These are phyloP conservation scores for Saxicola maurus DNA, from an alignment of 2,797 vertebrate species.

Conservation along the genomic window DNA sequence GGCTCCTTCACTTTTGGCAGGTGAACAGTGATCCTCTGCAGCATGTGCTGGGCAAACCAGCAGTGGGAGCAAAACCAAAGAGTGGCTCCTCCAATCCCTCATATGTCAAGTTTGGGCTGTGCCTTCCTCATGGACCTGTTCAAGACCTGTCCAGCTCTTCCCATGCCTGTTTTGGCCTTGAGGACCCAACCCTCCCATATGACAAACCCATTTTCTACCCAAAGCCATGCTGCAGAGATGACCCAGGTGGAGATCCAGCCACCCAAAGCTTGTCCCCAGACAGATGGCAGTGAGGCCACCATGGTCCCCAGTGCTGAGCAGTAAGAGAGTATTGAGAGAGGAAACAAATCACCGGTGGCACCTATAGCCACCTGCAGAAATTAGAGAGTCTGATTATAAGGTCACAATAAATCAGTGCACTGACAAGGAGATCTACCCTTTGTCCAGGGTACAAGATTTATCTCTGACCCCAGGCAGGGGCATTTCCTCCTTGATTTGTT, in stretches of 20 bases:
- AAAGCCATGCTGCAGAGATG: background rate
- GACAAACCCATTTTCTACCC: background rate
- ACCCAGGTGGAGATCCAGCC: background rate
- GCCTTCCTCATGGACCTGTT: background rate
- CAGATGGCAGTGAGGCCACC: background rate
- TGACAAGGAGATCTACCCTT: slow-evolving; percentile 63
- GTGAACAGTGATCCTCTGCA: background rate
- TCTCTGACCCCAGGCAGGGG: slow-evolving; percentile 50
- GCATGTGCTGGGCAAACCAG: background rate
- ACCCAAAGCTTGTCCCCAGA: background rate
- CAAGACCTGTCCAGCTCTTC: background rate
- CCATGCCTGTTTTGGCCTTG: background rate
- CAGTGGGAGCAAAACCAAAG: background rate
- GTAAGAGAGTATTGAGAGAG: background rate
- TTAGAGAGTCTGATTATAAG: slow-evolving; percentile 62
- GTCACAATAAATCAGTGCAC: slow-evolving; percentile 60
- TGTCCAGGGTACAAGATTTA: slow-evolving; percentile 63
- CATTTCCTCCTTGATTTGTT: slow-evolving; percentile 60
- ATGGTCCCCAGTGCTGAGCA: fast-evolving
- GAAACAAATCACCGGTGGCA: slow-evolving; percentile 26
- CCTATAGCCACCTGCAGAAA: slow-evolving; percentile 47
- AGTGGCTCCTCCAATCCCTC: background rate
- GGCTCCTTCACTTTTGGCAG: background rate
- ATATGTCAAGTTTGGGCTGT: background rate
- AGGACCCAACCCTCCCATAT: background rate